phyloP scores from a whole-genome alignment of 2,797 vertebrate genomes.

The Octomys mimax region DNA sequence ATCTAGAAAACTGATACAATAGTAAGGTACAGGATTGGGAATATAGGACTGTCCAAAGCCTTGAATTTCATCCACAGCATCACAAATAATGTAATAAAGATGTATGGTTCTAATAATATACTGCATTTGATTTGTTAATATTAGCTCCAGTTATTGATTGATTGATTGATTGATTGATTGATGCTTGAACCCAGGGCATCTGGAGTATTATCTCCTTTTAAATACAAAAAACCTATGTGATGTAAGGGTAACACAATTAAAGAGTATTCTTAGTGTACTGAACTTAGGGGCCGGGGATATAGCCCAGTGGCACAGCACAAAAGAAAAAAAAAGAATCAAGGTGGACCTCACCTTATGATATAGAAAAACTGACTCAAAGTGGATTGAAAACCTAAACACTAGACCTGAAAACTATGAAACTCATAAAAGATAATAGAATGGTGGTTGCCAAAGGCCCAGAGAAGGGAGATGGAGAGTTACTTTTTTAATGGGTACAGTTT shows the following conservation, averaged over 20 bases:
- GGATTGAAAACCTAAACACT: neutral
- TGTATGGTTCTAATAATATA: conserved; percentile 36
- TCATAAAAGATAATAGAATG: neutral
- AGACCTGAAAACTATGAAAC: neutral
- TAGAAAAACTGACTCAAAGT: neutral
- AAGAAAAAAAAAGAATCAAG: neutral
- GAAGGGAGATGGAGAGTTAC: neutral
- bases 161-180: neutral
- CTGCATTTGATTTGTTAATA: conserved; percentile 21
- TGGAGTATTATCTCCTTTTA: conserved; percentile 34
- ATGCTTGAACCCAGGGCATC: neutral
- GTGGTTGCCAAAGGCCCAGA: neutral
- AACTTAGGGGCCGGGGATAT: too few relatives aligned
- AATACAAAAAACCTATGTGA: neutral
- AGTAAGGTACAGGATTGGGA: neutral
- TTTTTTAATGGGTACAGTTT: neutral
- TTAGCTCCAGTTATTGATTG: neutral
- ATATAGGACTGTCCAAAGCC: neutral
- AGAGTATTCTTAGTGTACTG: neutral
- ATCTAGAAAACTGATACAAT: neutral
- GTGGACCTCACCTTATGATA: neutral
- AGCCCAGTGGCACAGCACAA: too few relatives aligned
- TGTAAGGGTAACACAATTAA: neutral
- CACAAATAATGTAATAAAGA: conserved; percentile 11
- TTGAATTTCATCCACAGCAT: neutral